Conservation (phyloP, 2,797 vertebrate species). For the Hapalemur alaotrensis region DNA sequence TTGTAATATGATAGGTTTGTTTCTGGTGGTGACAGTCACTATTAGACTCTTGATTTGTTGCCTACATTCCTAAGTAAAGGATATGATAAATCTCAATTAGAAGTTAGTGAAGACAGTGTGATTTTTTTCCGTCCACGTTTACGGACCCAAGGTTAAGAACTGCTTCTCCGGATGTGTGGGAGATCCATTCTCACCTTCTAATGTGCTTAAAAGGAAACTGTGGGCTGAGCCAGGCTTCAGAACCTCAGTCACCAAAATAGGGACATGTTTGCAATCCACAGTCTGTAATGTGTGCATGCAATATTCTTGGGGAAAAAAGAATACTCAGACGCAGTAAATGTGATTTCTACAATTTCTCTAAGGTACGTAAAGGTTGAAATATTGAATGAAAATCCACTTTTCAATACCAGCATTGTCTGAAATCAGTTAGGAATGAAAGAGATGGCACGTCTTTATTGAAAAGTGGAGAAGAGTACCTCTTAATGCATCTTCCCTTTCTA, state of each 20-base stretch:
- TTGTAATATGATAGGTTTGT: not conserved
- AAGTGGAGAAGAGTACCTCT: not conserved
- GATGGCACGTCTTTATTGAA: not conserved
- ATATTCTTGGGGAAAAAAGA: not conserved
- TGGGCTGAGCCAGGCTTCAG: not conserved
- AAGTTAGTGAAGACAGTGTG: not conserved
- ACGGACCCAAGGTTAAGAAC: not conserved
- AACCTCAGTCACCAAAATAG: not conserved
- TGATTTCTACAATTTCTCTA: not conserved
- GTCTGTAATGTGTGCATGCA: not conserved
- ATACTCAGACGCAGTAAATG: not conserved
- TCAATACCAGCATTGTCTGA: not conserved
- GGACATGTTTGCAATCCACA: not conserved
- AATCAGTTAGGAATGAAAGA: not conserved
- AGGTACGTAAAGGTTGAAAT: not conserved
- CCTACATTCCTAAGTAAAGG: not conserved
- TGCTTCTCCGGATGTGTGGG: not conserved
- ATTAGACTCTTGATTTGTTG: not conserved
- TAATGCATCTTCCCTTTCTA: not conserved
- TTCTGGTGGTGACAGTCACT: not conserved
- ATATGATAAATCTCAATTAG: not conserved
- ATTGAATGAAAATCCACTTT: not conserved
- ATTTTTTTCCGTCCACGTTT: not conserved
- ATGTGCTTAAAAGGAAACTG: not conserved
- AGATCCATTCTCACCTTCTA: not conserved